Conservation (phyloP, 2,113 vertebrate species). For the Todiramphus saurophagus region DNA sequence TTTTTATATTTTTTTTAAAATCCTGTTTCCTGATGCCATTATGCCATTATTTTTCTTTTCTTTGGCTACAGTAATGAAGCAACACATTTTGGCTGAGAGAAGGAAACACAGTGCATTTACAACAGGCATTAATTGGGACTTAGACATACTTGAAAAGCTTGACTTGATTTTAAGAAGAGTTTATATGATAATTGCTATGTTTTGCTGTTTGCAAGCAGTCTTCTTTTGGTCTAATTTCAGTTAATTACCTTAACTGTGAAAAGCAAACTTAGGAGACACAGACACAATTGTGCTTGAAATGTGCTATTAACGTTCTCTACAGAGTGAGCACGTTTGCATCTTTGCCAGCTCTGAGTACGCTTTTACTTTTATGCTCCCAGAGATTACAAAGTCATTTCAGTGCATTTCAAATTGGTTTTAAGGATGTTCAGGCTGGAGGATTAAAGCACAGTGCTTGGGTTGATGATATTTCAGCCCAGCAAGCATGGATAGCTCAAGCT, state of each 20-base stretch:
- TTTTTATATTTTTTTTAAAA: not conserved
- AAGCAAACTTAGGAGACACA: not conserved
- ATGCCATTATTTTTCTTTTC: slow-evolving; percentile 27
- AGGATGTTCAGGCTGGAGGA: not conserved
- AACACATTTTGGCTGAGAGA: slow-evolving; percentile 19
- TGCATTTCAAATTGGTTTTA: not conserved
- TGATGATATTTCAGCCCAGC: not conserved
- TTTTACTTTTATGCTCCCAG: not conserved
- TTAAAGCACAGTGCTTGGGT: not conserved
- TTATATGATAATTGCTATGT: slow-evolving; percentile 29
- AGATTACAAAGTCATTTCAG: not conserved
- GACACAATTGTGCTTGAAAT: not conserved
- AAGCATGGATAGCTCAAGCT: not conserved
- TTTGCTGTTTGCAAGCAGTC: not conserved
- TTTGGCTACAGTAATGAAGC: not conserved
- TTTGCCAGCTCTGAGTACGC: not conserved
- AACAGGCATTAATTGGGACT: slow-evolving; percentile 46
- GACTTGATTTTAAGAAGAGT: slow-evolving; percentile 13
- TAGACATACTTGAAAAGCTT: slow-evolving; percentile 30
- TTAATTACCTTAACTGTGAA: slow-evolving; percentile 27
- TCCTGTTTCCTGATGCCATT: not conserved
- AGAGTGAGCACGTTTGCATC: not conserved
- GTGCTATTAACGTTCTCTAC: not conserved
- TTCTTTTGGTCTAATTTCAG: slow-evolving; percentile 10
- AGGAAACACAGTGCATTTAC: not conserved